Percentiles rank a stretch among this genome's conserved stretches.
These are phyloP conservation scores for Dioctria rufipes DNA, from an alignment of 2,888 invertebrate genomes.

Conservation along the genomic window DNA sequence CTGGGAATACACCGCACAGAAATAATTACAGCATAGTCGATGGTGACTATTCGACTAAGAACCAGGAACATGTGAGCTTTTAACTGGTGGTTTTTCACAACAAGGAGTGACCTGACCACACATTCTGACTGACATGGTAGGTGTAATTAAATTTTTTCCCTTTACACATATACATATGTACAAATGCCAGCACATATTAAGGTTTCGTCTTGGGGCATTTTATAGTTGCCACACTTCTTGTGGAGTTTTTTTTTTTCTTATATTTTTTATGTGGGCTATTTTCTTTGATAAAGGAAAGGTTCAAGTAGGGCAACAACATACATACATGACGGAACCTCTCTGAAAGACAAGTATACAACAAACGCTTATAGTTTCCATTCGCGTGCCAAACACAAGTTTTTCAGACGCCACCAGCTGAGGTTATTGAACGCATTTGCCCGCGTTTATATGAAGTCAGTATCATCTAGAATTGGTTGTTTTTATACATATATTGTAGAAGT, in stretches of 20 bases:
- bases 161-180: too few relatives aligned
- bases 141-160: conserved; percentile 16
- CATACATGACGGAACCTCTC: neutral
- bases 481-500: neutral
- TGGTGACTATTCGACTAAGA: too few relatives aligned
- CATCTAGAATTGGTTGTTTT: conserved; percentile 14
- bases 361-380: conserved; percentile 21
- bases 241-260: neutral
- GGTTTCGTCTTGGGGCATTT: too few relatives aligned
- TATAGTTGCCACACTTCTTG: neutral
- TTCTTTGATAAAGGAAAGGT: neutral
- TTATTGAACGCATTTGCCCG: conserved; percentile 36
- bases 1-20: too few relatives aligned
- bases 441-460: neutral
- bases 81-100: conserved; percentile 1
- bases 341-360: conserved; percentile 8
- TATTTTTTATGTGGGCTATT: neutral
- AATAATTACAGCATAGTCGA: too few relatives aligned
- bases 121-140: neutral
- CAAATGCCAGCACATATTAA: too few relatives aligned
- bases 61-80: conserved; percentile 4
- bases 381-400: conserved; percentile 45
- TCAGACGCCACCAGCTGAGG: conserved; percentile 24
- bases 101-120: conserved; percentile 2
- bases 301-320: neutral